Percentiles rank a stretch among this genome's conserved stretches.
Evolutionary conservation across 2,888 invertebrate genomes (phyloP).

Genomic region (Philaethria dido): DNA sequence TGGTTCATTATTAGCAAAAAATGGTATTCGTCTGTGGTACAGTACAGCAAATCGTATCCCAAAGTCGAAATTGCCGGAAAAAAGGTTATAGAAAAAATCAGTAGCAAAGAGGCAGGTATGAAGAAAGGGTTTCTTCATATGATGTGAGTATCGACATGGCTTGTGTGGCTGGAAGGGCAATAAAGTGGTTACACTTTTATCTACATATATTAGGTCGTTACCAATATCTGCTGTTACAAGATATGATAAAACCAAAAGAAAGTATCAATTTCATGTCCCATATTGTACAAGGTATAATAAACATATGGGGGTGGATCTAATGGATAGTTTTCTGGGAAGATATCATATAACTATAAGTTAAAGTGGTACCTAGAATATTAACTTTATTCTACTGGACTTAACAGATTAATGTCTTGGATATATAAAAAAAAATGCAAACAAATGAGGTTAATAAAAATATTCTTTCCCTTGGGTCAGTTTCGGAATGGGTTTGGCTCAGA

Average conservation of each 20-base stretch:
- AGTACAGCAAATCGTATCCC: conserved; percentile 14
- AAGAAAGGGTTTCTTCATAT: not conserved
- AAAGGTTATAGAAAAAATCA: conserved; percentile 31
- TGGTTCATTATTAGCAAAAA: conserved; percentile 1
- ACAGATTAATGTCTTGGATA: conserved; percentile 55
- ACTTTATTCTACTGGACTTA: conserved; percentile 54
- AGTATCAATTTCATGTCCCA: not conserved
- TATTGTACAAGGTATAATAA: not conserved
- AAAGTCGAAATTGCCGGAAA: conserved; percentile 27
- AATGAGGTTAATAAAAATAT: conserved; percentile 53
- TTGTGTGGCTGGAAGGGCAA: conserved; percentile 39
- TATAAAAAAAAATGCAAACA: conserved; percentile 51
- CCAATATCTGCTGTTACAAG: conserved; percentile 51
- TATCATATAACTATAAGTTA: conserved; percentile 52
- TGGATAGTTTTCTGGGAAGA: conserved; percentile 56
- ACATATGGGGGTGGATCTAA: conserved; percentile 47
- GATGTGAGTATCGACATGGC: conserved; percentile 36
- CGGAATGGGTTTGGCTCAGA: conserved; percentile 26
- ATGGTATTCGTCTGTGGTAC: conserved; percentile 20
- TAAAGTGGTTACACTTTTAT: conserved; percentile 37
- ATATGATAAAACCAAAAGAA: conserved; percentile 48
- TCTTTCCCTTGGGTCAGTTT: conserved; percentile 51
- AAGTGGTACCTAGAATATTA: conserved; percentile 59
- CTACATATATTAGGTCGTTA: conserved; percentile 49
- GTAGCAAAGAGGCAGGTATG: conserved; percentile 31